phyloP scores from a whole-genome alignment of 2,113 vertebrate genomes.

The Poicephalus meyeri region DNA sequence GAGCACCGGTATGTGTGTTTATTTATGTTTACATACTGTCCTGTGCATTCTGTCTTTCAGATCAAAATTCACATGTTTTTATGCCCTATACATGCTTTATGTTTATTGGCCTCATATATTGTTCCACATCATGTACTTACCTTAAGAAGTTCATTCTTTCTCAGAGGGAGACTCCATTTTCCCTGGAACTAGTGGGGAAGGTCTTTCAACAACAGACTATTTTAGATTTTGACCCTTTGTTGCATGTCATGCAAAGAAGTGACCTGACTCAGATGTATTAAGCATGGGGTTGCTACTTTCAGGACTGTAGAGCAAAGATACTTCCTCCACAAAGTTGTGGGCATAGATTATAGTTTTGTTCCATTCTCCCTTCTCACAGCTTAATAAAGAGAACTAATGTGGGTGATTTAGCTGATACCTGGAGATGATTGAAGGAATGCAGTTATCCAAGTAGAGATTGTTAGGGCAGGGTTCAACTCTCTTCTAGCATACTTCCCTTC shows the following conservation, averaged over 20 bases:
- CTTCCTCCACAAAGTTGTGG: not conserved
- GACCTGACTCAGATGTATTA: not conserved
- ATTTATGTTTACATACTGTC: not conserved
- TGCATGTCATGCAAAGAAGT: not conserved
- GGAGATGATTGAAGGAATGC: not conserved
- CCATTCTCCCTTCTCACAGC: not conserved
- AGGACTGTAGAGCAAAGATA: not conserved
- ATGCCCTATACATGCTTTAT: not conserved
- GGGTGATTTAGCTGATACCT: not conserved
- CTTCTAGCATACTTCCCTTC: not conserved
- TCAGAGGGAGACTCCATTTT: not conserved
- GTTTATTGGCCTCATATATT: not conserved
- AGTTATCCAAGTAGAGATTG: not conserved
- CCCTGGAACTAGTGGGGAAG: not conserved
- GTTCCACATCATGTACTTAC: not conserved
- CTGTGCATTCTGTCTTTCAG: not conserved
- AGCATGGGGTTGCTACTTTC: not conserved
- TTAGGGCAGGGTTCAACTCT: not conserved
- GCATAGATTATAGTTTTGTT: not conserved
- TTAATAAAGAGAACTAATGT: not conserved
- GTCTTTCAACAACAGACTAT: not conserved
- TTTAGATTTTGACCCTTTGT: not conserved
- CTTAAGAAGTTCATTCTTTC: not conserved
- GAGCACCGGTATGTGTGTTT: slow-evolving; percentile 82
- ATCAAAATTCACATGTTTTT: not conserved